Evolutionary conservation across 2,113 vertebrate species (phyloP), one percentile per base, ranked within the genome.

Genomic region (Micronisus gabar): DNA sequence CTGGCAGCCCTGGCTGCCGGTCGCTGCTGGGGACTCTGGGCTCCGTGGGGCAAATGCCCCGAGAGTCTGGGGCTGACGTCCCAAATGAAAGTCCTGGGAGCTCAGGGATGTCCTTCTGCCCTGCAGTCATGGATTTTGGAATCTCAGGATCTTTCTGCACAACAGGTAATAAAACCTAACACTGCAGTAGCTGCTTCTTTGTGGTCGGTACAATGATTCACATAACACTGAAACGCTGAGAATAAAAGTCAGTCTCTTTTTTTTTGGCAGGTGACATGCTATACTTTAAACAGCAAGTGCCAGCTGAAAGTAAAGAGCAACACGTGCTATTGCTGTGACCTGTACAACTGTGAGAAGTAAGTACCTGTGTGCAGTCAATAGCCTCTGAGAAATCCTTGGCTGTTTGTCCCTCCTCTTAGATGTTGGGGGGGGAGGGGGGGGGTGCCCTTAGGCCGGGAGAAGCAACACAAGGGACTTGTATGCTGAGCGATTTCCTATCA

Each of bases 241-340:
- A 63, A 72, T 92, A 67, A 91, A 81, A 55, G 41, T 79, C 34
- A 63, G 4, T 80, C 45, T 86, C 75, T 93, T 52, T 96, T 59
- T 97, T 63, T 95, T 53, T 80, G 86, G 23, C 96, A 99, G 99
- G 99, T 99, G 78, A 98, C 96, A 3, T 99, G 99, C 90, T 98
- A 96, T 43, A 98, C 98, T 7, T 97, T 97, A 75, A 98, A 97
- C 23, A 98, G 95, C 83, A 71, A 95, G 2, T 99, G 99, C 92
- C 98, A 97, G 86, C 92, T 99, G 89, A 99, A 98, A 94, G 91
- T 99, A 93, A 98, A 97, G 95, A 98, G 99, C 94, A 98, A 99
- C 96, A 99, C 99, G 1, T 99, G 99, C 95, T 99, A 99, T 96
- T 99, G 99, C 98, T 99, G 99, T 90, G 99, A 99, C 97, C 98